Conservation (phyloP, 92 coral and sea anemone species). For the Anthopleura xanthogrammica region DNA sequence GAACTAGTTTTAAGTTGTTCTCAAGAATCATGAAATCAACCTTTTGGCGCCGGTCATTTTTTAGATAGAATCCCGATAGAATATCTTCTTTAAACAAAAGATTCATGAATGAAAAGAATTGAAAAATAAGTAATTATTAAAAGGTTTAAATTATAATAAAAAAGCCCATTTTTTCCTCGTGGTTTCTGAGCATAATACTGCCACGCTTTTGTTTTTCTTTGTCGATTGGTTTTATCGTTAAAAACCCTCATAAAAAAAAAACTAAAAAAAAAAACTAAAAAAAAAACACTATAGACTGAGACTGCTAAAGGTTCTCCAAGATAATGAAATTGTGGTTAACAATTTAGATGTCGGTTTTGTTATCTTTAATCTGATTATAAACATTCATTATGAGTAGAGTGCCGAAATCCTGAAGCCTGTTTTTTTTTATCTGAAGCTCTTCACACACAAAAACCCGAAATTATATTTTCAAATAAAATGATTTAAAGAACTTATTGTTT, state of each 20-base stretch:
- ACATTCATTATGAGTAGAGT: neutral
- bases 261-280: neutral
- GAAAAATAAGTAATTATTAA: neutral
- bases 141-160: neutral
- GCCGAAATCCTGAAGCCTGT: neutral
- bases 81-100: constrained; percentile 1
- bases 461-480: no score
- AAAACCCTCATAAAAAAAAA: neutral
- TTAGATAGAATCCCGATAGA: neutral
- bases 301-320: neutral
- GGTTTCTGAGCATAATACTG: neutral
- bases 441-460: no score
- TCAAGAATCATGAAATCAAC: neutral
- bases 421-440: no score
- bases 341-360: neutral
- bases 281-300: neutral
- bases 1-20: neutral
- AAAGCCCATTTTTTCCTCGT: neutral
- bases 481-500: no score
- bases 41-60: neutral
- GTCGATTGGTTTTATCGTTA: neutral
- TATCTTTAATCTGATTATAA: neutral
- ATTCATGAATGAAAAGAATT: neutral
- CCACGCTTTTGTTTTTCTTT: neutral
- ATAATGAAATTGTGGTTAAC: neutral